phyloP scores from a whole-genome alignment of 2,888 invertebrate species.

The Scrobipalpa atriplicella region DNA sequence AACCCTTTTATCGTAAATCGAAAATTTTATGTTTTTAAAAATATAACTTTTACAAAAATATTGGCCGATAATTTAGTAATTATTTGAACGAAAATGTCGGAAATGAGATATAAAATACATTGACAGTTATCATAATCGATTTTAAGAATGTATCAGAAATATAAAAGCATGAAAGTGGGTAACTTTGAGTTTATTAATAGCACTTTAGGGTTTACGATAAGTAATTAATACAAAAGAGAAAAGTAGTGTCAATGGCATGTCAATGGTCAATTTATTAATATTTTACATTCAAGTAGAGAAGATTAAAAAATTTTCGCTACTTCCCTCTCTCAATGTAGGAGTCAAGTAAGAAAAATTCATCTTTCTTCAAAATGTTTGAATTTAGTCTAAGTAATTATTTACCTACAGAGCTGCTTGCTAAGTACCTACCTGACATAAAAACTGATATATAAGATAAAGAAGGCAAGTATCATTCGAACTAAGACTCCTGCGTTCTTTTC shows the following conservation, averaged over 20 bases:
- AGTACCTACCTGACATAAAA: too few species aligned
- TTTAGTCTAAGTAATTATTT: too few species aligned
- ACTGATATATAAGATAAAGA: too few species aligned
- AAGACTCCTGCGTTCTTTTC: too few species aligned
- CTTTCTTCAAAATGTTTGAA: too few species aligned
- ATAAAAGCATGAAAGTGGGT: not conserved
- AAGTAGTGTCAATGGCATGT: not conserved
- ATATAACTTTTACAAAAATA: constrained; percentile 37
- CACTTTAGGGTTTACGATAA: not conserved
- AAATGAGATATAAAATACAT: constrained; percentile 1
- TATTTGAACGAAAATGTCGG: not conserved
- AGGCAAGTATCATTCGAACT: too few species aligned
- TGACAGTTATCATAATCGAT: constrained; percentile 16
- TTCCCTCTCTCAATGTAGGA: too few species aligned
- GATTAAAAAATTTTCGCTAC: too few species aligned
- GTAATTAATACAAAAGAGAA: constrained; percentile 11
- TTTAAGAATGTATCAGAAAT: constrained; percentile 13
- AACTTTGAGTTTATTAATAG: not conserved
- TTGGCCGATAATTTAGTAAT: constrained; percentile 43
- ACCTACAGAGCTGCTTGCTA: too few species aligned
- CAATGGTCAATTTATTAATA: too few species aligned
- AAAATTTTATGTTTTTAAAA: constrained; percentile 52
- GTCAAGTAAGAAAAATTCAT: too few species aligned
- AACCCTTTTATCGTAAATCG: constrained; percentile 58
- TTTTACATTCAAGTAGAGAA: too few species aligned